A percentile compares a stretch with the other conserved stretches of the same genome.
phyloP scores from a whole-genome alignment of 92 coral and sea anemone species.

The Palythoa grandiflora region DNA sequence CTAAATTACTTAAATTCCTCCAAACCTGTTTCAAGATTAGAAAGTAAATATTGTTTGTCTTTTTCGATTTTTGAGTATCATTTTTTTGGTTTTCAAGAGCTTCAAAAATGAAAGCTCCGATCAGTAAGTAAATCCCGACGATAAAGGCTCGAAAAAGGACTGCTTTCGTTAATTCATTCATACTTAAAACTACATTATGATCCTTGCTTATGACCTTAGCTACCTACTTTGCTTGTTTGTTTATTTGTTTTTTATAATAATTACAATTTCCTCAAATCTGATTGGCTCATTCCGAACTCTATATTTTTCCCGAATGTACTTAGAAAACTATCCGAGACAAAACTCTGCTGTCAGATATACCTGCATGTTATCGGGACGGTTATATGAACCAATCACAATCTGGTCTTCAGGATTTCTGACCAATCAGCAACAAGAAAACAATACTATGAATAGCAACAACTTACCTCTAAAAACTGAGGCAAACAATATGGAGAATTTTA shows the following conservation, averaged over 20 bases:
- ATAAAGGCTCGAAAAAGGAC: constrained; percentile 11
- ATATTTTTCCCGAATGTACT: too few relatives aligned
- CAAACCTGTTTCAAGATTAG: constrained; percentile 17
- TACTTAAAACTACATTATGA: not conserved
- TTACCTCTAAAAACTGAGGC: too few relatives aligned
- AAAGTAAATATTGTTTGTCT: not conserved
- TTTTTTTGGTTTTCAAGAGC: constrained; percentile 17
- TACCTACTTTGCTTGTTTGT: not conserved
- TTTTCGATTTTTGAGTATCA: not conserved
- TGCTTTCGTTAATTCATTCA: constrained; percentile 27
- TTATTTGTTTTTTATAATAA: not conserved
- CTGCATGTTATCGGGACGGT: too few relatives aligned
- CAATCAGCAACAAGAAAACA: too few relatives aligned
- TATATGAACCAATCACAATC: too few relatives aligned
- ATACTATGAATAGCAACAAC: too few relatives aligned
- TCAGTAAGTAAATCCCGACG: constrained; percentile 20
- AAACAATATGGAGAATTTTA: too few relatives aligned
- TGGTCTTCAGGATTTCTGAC: too few relatives aligned
- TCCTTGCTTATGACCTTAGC: constrained; percentile 11
- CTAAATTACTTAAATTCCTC: constrained; percentile 1
- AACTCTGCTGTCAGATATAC: too few relatives aligned
- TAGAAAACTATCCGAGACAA: too few relatives aligned
- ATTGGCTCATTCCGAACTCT: too few relatives aligned
- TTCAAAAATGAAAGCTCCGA: constrained; percentile 34
- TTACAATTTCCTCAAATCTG: too few relatives aligned